Conservation (phyloP, 1,140 invertebrate species). For the Drosophila rhopaloa region DNA sequence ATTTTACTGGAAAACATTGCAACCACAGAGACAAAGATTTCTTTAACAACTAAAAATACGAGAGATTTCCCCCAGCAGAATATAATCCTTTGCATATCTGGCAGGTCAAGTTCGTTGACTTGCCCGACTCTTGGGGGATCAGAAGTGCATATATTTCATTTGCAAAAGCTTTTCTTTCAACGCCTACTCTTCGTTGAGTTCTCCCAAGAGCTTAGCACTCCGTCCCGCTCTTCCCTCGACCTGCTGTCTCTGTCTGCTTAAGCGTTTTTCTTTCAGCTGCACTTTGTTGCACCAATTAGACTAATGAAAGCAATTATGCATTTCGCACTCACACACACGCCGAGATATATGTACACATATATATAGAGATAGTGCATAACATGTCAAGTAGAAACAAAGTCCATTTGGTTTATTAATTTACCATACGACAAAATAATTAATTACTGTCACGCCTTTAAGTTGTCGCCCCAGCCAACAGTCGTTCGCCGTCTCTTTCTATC, state of each 20-base stretch:
- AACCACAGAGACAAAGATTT: conserved; percentile 11
- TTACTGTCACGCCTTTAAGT: conserved; percentile 84
- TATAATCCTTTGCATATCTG: conserved; percentile 26
- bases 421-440: conserved; percentile 85
- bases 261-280: conserved; percentile 59
- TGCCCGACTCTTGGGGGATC: conserved; percentile 29
- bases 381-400: conserved; percentile 83
- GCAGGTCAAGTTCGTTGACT: conserved; percentile 53
- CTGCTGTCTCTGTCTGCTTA: conserved; percentile 30
- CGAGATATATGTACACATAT: conserved; percentile 1
- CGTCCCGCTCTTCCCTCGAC: neutral
- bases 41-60: conserved; percentile 20
- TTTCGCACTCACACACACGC: conserved; percentile 49
- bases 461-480: conserved; percentile 47
- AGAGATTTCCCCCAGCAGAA: conserved; percentile 1
- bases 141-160: conserved; percentile 37
- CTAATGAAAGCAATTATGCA: conserved; percentile 81
- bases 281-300: conserved; percentile 69
- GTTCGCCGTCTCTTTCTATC: conserved; percentile 1
- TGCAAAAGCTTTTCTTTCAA: conserved; percentile 34
- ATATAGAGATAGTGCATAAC: conserved; percentile 59
- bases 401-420: conserved; percentile 85
- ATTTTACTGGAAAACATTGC: too few species aligned
- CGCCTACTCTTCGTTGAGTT: conserved; percentile 32
- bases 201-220: conserved; percentile 20